A percentile compares a stretch with the other conserved stretches of the same genome.
phyloP scores from a whole-genome alignment of 1,140 invertebrate species.

The Bombus confusus region DNA sequence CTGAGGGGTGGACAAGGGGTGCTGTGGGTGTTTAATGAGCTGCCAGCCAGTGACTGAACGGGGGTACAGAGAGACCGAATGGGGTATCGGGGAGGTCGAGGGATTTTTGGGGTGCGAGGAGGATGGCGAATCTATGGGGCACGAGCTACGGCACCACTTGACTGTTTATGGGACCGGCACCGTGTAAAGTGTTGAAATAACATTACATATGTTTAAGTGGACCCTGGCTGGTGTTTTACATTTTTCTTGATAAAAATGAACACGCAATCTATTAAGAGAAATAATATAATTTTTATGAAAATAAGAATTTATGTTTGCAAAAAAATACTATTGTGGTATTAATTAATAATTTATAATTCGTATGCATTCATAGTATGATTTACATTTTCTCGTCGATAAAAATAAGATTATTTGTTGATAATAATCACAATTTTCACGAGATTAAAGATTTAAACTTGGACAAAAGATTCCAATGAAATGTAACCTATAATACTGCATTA shows the following conservation, averaged over 20 bases:
- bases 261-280: not conserved
- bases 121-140: slow-evolving; percentile 63
- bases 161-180: slow-evolving; percentile 70
- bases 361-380: not conserved
- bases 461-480: not conserved
- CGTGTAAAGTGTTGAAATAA: slow-evolving; percentile 78
- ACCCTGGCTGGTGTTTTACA: not conserved
- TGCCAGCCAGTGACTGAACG: slow-evolving; percentile 73
- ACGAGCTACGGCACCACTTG: slow-evolving; percentile 73
- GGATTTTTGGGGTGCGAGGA: slow-evolving; percentile 52
- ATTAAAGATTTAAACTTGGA: not conserved
- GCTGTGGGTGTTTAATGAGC: slow-evolving; percentile 82
- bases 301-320: not conserved
- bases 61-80: slow-evolving; percentile 25
- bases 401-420: not conserved
- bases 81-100: slow-evolving; percentile 33
- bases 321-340: not conserved
- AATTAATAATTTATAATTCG: not conserved
- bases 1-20: slow-evolving; percentile 71
- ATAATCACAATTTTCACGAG: not conserved
- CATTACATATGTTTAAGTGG: slow-evolving; percentile 69
- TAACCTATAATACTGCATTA: not conserved
- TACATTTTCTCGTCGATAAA: not conserved
- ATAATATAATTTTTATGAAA: not conserved
- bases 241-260: not conserved